Base-by-base conservation (phyloP, 2,888 invertebrate genomes). In the Eupithecia inturbata region DNA sequence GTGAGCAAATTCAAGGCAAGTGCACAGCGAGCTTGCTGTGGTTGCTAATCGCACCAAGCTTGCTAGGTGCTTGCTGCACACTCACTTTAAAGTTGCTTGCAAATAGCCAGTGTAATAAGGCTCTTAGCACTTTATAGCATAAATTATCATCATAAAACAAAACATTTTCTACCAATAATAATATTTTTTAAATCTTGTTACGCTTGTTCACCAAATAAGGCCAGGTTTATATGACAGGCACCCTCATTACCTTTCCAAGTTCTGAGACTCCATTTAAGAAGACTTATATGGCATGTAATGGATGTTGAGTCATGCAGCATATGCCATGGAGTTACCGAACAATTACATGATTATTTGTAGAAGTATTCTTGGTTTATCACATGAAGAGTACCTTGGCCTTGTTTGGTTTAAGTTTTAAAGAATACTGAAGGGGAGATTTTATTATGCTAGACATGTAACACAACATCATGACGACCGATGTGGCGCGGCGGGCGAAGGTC, bases 211-310 rank as follows among this genome's bases (percentile, higher is more conserved):
- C 85, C 87, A 84, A 83, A 84, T 84, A 87, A 77, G 84, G 80
- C 73, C 77, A 80, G 75, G 74, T 79, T 66, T 81, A 77, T 78
- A 82, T 80, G 77, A 79, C 78, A 75, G 67, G 75, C 76, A 36
- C 75, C 68, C 70, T 69, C 73, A 67, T 81, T 77, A 74, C 85
- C 82, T 82, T 84, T 85, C 78, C 77, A 75, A 82, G 82, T 74
- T 70, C 67, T 66, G 19, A 80, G 74, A 73, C 80, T 76, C 82
- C 85, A 83, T 86, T 85, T 81, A 82, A 74, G 76, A 69, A 78
- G 76, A 80, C 86, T 76, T 84, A 85, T 85, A 87, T 78, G 87
- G 87, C 67, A 70, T 53, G 79, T 79, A 82, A 82, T 83, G 73
- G 81, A 74, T 82, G 84, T 82, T 82, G 81, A 78, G 77, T 81